Base-by-base conservation (phyloP, 2,888 invertebrate species). In the Criorhina ranunculi region DNA sequence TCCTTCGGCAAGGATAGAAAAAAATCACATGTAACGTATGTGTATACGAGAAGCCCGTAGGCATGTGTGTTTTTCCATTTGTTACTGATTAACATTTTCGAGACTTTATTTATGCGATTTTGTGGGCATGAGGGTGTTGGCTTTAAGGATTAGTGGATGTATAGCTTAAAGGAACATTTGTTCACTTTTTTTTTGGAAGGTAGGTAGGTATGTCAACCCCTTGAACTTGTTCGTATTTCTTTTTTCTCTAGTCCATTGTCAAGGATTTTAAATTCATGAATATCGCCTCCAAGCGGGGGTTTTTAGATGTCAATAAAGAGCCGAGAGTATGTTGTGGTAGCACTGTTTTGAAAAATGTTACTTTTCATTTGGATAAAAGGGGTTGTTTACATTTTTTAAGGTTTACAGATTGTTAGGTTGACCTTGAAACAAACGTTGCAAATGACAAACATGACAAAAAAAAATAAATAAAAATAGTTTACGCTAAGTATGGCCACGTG, bases 61-160 rank as follows among this genome's bases (percentile, higher is more conserved):
- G 24, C 24, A 24, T 24, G 4, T 1, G 4, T 24, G 24, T 24
- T 3, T 24, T 24, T 66, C 46, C 55, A 57, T 44, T 73, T 62
- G 73, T 24, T 59, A 31, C 44, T 66, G 75, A 66, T 76, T 75
- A 75, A 57, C 46, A 57, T 75, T 66, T 57, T 46, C 29, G 8
- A 35, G 55, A 64, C 62, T 64, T 64, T n/a, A n/a, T n/a, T n/a
- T n/a, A 57, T 75, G 75, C 31, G 35, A 66, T 57, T 75, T 66
- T 66, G 37, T 33, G 44, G 12, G 53, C 19, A 44, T 64, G 8
- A 15, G 33, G 55, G 64, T 75, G 46, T 57, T 66, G 55, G 57
- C 37, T 75, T 75, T 37, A 12, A n/a, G 75, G 57, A 66, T 76
- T 66, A 66, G 19, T 17, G 11, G 19, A 31, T 49, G 49, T 76